phyloP scores from a whole-genome alignment of 2,888 invertebrate species.

The Kuschelorhynchus macadamiae region DNA sequence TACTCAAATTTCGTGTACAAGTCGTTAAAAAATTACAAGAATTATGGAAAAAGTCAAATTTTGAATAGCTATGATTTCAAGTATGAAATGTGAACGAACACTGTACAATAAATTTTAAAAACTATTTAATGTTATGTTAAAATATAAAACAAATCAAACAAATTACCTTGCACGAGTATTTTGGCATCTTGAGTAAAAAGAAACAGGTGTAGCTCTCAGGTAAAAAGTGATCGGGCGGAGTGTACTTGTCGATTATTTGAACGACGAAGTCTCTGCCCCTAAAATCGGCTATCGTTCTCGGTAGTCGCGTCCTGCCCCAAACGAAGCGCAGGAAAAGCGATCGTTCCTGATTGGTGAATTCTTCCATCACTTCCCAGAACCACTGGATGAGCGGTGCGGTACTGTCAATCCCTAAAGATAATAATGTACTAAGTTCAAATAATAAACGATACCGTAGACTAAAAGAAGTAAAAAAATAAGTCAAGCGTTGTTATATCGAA shows the following conservation, averaged over 20 bases:
- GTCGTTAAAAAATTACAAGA: too few species aligned
- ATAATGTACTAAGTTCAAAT: too few species aligned
- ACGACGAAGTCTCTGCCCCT: constrained; percentile 95
- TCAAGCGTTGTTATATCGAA: too few species aligned
- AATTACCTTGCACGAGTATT: constrained; percentile 91
- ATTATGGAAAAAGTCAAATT: too few species aligned
- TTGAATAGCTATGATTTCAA: too few species aligned
- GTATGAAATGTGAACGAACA: too few species aligned
- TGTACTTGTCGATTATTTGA: constrained; percentile 95
- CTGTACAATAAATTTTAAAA: too few species aligned
- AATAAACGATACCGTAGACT: too few species aligned
- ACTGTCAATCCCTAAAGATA: constrained; percentile 82
- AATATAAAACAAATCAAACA: neutral
- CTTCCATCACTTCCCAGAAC: constrained; percentile 99
- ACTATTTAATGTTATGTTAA: neutral
- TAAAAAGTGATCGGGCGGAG: constrained; percentile 95
- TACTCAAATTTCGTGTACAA: too few species aligned
- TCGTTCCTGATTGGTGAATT: constrained; percentile 93
- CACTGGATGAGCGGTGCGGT: constrained; percentile 91
- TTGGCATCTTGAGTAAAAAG: constrained; percentile 97
- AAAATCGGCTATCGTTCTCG: constrained; percentile 95
- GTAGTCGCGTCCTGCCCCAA: constrained; percentile 95
- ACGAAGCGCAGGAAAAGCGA: constrained; percentile 95
- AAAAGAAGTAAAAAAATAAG: too few species aligned
- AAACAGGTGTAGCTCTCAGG: constrained; percentile 99